Evolutionary conservation across 2,888 invertebrate species (phyloP).

Genomic region (Pandemis corylana): DNA sequence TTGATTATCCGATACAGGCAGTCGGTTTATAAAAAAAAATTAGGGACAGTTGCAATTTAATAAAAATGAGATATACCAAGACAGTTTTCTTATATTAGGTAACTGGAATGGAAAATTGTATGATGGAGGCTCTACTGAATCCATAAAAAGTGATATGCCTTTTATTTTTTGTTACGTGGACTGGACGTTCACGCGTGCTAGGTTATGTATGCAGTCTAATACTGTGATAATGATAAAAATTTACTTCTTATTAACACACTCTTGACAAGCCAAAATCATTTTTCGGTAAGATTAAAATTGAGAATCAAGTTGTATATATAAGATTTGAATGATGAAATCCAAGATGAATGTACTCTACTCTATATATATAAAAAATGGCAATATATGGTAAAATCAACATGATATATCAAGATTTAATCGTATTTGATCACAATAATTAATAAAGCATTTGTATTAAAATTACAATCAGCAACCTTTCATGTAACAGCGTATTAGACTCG

Average conservation of each 20-base stretch:
- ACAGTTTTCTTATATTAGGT: background rate
- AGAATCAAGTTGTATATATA: background rate
- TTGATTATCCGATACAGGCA: background rate
- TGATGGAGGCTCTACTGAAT: background rate
- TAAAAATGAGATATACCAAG: background rate
- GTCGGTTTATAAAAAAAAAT: background rate
- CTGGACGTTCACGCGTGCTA: background rate
- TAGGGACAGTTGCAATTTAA: conserved; percentile 8
- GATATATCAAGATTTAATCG: background rate
- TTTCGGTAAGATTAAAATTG: background rate
- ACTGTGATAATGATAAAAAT: conserved; percentile 11
- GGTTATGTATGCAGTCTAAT: background rate
- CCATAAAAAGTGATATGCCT: background rate
- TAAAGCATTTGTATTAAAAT: background rate
- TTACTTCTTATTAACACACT: background rate
- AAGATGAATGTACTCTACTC: background rate
- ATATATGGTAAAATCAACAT: background rate
- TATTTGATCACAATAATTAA: background rate
- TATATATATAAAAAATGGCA: background rate
- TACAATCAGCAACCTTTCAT: background rate
- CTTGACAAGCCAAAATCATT: background rate
- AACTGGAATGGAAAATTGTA: background rate
- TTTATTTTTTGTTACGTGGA: background rate
- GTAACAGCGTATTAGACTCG: background rate
- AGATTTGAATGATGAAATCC: background rate